Conservation (phyloP, 30 jellyfish, hydroid and myxozoan genomes). For the Hydra vulgaris region DNA sequence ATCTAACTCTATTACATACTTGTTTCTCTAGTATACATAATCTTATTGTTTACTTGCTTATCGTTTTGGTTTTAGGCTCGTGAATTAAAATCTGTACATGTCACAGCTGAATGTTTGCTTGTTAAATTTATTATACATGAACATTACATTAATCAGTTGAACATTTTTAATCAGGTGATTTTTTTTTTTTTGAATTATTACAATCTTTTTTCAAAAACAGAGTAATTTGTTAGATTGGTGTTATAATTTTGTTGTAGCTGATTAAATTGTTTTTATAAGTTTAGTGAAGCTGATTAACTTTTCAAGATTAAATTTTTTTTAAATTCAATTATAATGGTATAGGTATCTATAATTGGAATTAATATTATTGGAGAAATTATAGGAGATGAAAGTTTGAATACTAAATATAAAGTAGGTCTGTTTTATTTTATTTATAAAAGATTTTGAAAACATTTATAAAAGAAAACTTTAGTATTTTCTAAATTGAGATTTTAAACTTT, state of each 20-base stretch:
- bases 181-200: not conserved
- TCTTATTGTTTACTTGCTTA: too few relatives aligned
- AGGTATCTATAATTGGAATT: not conserved
- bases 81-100: slow-evolving; percentile 80
- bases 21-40: too few relatives aligned
- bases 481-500: too few relatives aligned
- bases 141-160: slow-evolving; percentile 63
- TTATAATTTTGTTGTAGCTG: too few relatives aligned
- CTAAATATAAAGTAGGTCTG: not conserved
- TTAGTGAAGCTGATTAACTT: not conserved
- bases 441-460: too few relatives aligned
- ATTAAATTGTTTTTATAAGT: not conserved
- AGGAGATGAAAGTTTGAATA: not conserved
- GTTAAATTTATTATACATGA: slow-evolving; percentile 74
- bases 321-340: not conserved
- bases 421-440: too few relatives aligned
- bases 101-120: slow-evolving; percentile 54
- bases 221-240: too few relatives aligned
- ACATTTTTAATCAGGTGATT: slow-evolving; percentile 92
- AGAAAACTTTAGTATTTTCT: too few relatives aligned
- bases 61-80: slow-evolving; percentile 37
- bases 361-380: not conserved
- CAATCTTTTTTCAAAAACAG: too few relatives aligned
- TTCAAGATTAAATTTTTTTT: not conserved
- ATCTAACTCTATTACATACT: too few relatives aligned